Base-by-base conservation (phyloP, 2,888 invertebrate species). In the Perizoma affinitatum region DNA sequence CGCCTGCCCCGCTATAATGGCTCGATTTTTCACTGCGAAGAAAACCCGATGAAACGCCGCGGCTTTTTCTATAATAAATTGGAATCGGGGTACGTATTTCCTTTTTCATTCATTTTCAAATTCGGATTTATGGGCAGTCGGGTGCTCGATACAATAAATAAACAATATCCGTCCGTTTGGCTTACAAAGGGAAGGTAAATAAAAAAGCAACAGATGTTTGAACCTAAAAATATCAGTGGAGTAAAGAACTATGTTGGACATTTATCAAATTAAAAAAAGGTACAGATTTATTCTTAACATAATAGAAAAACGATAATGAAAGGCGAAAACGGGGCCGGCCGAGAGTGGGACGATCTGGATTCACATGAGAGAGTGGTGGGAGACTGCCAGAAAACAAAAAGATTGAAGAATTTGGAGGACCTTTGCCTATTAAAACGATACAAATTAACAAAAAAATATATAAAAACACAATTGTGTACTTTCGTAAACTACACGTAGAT, bases 11-110 rank as follows among this genome's bases (percentile, higher is more conserved):
- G 79, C 71, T 67, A 76, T 88, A 88, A 88, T 90, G 82, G 86
- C 75, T 70, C 84, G 82, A 90, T 90, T 91, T 90, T 90, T 91
- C 90, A 88, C 82, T 74, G 79, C 78, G 79, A 82, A 80, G 79
- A 83, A 62, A 87, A 84, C 83, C 77, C 80, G 83, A 78, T 80
- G 84, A 88, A 86, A 86, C 76, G 76, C 70, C 75, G 73, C 72
- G 70, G 79, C 80, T 78, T 83, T 82, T 78, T 78, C 80, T 81
- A 70, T 73, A 82, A 87, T 85, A 88, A 84, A 87, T 88, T 80
- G 73, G 76, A 67, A 73, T 71, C 69, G 73, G 79, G 80, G 81
- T 83, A 81, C 80, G 76, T 78, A 74, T 81, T 84, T 84, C 80
- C 78, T 79, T 80, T 75, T 74, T 66, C 73, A 71, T 74, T 68